Evolutionary conservation across 2,888 invertebrate genomes (phyloP).

Genomic region (Apodemia mormo): DNA sequence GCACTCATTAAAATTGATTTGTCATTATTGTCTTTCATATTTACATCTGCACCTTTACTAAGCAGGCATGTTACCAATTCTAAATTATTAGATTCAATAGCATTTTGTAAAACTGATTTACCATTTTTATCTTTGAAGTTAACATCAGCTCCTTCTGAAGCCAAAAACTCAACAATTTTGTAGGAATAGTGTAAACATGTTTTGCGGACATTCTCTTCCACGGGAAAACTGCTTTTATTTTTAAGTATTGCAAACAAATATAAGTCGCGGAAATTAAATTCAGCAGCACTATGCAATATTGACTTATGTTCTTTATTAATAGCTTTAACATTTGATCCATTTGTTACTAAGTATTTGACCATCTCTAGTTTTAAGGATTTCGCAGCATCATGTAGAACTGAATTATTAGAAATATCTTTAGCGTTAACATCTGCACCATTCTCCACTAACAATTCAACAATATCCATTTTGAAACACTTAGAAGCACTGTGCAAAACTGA

Average conservation of each 20-base stretch:
- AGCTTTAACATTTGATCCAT: neutral
- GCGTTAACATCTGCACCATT: constrained; percentile 19
- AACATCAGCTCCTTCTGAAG: neutral
- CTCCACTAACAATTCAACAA: neutral
- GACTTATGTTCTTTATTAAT: neutral
- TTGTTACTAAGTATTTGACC: constrained; percentile 6
- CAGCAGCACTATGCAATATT: neutral
- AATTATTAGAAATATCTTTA: neutral
- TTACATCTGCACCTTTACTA: neutral
- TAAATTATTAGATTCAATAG: neutral
- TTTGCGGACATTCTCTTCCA: neutral
- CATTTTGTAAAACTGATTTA: neutral
- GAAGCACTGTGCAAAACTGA: constrained; percentile 12
- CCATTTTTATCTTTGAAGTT: neutral
- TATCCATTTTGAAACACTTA: neutral
- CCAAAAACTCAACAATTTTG: neutral
- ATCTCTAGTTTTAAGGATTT: neutral
- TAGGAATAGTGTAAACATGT: neutral
- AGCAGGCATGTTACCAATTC: neutral
- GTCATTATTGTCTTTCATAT: neutral
- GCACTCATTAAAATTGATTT: neutral
- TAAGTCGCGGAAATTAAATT: neutral
- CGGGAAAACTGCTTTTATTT: neutral
- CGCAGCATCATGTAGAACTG: neutral
- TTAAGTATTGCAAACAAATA: neutral